Conservation (phyloP, 1,140 invertebrate species). For the Pachypsylla venusta region DNA sequence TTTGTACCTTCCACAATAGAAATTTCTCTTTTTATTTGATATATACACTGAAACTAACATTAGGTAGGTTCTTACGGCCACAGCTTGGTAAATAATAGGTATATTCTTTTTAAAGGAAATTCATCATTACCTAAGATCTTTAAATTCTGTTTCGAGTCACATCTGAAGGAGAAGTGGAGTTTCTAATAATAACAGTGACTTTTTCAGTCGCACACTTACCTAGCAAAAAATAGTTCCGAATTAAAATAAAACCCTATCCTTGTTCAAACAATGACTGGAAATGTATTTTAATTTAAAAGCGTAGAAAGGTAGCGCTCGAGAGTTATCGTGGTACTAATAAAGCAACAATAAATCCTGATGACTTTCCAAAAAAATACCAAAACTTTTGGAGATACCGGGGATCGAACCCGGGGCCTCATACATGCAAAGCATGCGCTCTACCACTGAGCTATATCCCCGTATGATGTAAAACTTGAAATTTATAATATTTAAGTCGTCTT, state of each 20-base stretch:
- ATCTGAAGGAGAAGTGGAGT: too few relatives aligned
- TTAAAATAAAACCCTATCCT: background rate
- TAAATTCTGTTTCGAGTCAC: too few relatives aligned
- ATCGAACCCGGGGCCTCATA: slow-evolving; percentile 82
- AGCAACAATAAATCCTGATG: background rate
- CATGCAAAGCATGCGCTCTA: slow-evolving; percentile 89
- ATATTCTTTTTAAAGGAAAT: too few relatives aligned
- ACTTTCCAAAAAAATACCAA: slow-evolving; percentile 7
- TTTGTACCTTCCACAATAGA: too few relatives aligned
- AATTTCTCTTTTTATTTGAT: too few relatives aligned
- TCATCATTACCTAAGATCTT: too few relatives aligned
- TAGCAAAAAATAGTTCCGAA: background rate
- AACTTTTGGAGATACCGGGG: slow-evolving; percentile 50
- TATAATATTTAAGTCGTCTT: background rate
- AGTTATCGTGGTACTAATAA: too few relatives aligned
- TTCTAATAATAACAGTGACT: too few relatives aligned
- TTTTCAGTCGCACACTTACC: background rate
- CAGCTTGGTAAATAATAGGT: too few relatives aligned
- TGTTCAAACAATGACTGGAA: background rate
- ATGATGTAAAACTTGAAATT: background rate
- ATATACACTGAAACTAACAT: too few relatives aligned
- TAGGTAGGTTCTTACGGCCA: too few relatives aligned
- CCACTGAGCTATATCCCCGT: slow-evolving; percentile 62
- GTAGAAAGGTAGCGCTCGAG: too few relatives aligned
- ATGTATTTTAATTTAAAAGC: background rate